Percentiles rank a stretch among this genome's conserved stretches.
These are phyloP conservation scores for Odontophorus gujanensis DNA, from an alignment of 2,113 vertebrate genomes.

Conservation along the genomic window DNA sequence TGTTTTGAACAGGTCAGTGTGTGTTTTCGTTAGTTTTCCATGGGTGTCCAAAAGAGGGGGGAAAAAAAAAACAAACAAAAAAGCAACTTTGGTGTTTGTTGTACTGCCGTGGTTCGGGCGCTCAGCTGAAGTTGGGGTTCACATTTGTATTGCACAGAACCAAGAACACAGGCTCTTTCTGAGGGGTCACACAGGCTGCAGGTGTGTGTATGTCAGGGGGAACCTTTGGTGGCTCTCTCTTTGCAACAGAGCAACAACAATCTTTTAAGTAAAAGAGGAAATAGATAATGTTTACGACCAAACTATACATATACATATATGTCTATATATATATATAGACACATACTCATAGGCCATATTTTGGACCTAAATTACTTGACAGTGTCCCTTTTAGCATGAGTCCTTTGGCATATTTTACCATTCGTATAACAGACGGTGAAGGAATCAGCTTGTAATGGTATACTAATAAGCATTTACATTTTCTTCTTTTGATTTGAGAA, in stretches of 20 bases:
- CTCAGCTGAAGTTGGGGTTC: not conserved
- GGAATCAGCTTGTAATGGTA: conserved; percentile 67
- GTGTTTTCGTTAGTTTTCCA: not conserved
- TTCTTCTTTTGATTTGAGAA: conserved; percentile 62
- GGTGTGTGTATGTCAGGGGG: not conserved
- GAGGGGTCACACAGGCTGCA: not conserved
- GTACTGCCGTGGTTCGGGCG: not conserved
- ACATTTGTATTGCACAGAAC: not conserved
- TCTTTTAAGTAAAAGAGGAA: not conserved
- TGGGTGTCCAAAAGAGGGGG: not conserved
- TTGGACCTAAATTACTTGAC: conserved; percentile 67
- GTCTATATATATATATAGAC: not conserved
- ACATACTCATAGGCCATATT: conserved; percentile 30
- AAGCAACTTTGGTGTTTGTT: not conserved
- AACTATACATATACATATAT: not conserved
- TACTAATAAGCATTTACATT: conserved; percentile 63
- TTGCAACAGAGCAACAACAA: not conserved
- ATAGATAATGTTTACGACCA: not conserved
- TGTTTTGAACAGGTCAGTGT: not conserved
- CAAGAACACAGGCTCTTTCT: not conserved
- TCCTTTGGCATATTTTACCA: conserved; percentile 59
- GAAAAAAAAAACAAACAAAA: not conserved
- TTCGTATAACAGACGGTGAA: conserved; percentile 63
- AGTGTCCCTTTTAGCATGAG: conserved; percentile 71
- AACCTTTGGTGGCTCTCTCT: conserved; percentile 32